Conservation (phyloP, 23 tunicate species). For the Ciona savignyi region DNA sequence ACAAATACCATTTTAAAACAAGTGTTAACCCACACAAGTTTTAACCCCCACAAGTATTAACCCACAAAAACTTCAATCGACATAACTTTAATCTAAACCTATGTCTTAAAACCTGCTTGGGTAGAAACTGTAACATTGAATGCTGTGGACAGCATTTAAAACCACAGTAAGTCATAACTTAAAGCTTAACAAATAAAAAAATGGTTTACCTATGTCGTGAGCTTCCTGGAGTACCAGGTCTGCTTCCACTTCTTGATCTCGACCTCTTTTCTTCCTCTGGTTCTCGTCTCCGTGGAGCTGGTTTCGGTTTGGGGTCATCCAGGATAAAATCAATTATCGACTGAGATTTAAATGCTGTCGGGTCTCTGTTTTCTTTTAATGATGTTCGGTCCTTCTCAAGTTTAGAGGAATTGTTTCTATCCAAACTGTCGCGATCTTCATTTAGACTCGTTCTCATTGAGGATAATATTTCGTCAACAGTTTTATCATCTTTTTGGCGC, state of each 20-base stretch:
- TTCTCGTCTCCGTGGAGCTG: constrained; percentile 44
- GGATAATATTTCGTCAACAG: not conserved
- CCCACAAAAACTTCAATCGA: too few relatives aligned
- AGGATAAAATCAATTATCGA: constrained; percentile 38
- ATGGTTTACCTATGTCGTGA: too few relatives aligned
- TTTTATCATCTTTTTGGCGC: not conserved
- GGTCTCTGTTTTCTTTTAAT: too few relatives aligned
- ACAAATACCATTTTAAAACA: too few relatives aligned
- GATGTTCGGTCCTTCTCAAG: not conserved
- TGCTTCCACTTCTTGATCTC: constrained; percentile 18
- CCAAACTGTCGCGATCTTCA: not conserved
- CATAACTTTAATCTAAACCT: too few relatives aligned
- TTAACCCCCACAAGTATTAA: too few relatives aligned
- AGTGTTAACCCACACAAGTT: too few relatives aligned
- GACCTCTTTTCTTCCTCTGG: constrained; percentile 2
- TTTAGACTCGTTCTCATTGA: not conserved
- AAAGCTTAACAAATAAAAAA: too few relatives aligned
- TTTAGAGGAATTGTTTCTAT: not conserved
- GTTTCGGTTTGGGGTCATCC: constrained; percentile 35
- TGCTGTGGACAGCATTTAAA: too few relatives aligned
- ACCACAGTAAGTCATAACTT: too few relatives aligned
- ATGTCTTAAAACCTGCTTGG: too few relatives aligned
- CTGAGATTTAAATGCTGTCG: constrained; percentile 11
- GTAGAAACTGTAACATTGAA: too few relatives aligned
- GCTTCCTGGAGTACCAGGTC: constrained; percentile 17